Conservation (phyloP, 2,113 vertebrate genomes). For the Gallinago jamesoni region DNA sequence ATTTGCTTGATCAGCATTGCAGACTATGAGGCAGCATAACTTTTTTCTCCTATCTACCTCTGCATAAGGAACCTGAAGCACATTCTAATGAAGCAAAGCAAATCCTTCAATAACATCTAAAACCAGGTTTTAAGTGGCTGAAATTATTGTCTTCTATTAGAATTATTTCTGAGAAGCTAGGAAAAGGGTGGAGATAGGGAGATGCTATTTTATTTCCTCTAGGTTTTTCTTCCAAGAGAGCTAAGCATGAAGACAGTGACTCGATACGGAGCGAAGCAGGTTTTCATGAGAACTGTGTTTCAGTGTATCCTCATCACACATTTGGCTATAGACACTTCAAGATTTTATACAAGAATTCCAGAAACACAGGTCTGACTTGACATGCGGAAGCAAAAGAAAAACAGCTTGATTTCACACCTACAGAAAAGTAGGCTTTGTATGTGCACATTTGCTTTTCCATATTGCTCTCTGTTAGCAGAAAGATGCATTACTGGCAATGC, state of each 20-base stretch:
- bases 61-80: not conserved
- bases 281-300: not conserved
- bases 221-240: not conserved
- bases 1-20: fast-evolving
- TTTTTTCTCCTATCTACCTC: not conserved
- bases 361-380: not conserved
- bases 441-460: fast-evolving
- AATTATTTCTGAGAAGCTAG: not conserved
- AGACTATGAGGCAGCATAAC: not conserved
- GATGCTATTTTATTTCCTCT: not conserved
- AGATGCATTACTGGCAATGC: not conserved
- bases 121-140: not conserved
- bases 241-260: not conserved
- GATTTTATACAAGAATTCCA: not conserved
- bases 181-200: not conserved
- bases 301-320: not conserved
- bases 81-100: not conserved
- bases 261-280: not conserved
- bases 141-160: not conserved
- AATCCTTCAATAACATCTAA: not conserved
- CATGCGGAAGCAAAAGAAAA: not conserved
- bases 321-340: not conserved
- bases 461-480: not conserved
- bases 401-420: not conserved
- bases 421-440: not conserved